Evolutionary conservation across 92 coral and sea anemone species (phyloP), one percentile per base, ranked within the genome.

Genomic region (Phenganax marumi): DNA sequence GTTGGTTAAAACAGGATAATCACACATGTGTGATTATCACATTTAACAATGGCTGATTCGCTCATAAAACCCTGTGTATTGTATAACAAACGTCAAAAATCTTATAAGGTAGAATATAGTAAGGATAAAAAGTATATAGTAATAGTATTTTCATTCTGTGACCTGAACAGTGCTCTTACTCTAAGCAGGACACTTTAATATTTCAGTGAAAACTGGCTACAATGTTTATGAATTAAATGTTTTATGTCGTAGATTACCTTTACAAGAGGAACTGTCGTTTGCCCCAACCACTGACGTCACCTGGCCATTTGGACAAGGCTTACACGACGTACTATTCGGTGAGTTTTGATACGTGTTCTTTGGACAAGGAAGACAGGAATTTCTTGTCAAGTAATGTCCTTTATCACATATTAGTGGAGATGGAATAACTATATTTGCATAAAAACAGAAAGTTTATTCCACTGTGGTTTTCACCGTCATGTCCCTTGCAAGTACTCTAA

Each of bases 331-430:
- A 9, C 25, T 49, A 1, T 14, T 43, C 16, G 58, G 25, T 50
- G 17, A 12, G 26, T 73, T 50, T 73, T 52, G 57, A 26, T 73
- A 73, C 6, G 25, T 10, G 17, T 51, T n/a, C 39, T 5, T 49
- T 3, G 78, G 78, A 50, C 78, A 73, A 0, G 61, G 78, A 2
- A 6, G 49, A 51, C 78, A 73, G 9, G 58, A 73, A 7, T 2
- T 49, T 73, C 14, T n/a, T 6, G 12, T 73, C 39, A 50, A 73
- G 61, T 21, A n/a, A 39, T 73, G 26, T 3, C 53, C 78, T 55
- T 49, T 8, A 12, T 7, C 21, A 23, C 65, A 58, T 0, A 58
- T 7, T 58, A 23, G 65, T 58, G 23, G 23, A 7, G 65, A 8
- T 58, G 65, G 21, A 58, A 58, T 58, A 58, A 13, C 65, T 58